A percentile compares a stretch with the other conserved stretches of the same genome.
Conservation (phyloP, 2,888 invertebrate species). For the Chelonus formosanus region DNA sequence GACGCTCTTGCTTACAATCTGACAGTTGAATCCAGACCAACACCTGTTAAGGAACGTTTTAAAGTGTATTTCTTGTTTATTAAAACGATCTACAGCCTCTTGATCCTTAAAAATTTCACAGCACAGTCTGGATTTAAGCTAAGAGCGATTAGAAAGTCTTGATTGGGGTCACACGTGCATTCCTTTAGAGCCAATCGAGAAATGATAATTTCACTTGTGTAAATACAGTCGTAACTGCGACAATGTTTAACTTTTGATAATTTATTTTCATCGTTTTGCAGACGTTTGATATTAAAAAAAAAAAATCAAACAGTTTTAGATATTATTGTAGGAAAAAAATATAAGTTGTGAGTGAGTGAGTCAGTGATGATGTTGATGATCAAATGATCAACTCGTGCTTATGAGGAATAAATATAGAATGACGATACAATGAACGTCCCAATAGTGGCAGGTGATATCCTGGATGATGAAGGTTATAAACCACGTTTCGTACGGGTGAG, state of each 20-base stretch:
- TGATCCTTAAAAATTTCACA: too few species aligned
- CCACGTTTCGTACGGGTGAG: constrained; percentile 62
- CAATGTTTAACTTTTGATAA: too few species aligned
- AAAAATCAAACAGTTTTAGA: neutral
- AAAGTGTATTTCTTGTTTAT: too few species aligned
- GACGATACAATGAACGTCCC: constrained; percentile 60
- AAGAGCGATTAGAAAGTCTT: constrained; percentile 32
- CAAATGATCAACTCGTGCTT: constrained; percentile 9
- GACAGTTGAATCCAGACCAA: constrained; percentile 10
- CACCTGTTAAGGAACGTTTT: too few species aligned
- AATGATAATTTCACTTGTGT: neutral
- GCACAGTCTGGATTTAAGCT: constrained; percentile 18
- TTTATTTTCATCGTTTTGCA: too few species aligned
- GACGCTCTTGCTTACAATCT: constrained; percentile 41
- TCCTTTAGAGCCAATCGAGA: constrained; percentile 10
- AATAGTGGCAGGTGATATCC: constrained; percentile 61
- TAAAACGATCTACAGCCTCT: too few species aligned
- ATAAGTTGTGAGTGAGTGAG: neutral
- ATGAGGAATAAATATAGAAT: constrained; percentile 34
- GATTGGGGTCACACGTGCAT: constrained; percentile 31
- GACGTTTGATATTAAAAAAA: neutral
- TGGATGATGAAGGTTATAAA: constrained; percentile 58
- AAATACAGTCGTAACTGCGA: too few species aligned
- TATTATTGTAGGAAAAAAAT: too few species aligned
- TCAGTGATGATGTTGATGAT: constrained; percentile 6